Evolutionary conservation across 2,888 invertebrate species (phyloP), one percentile per base, ranked within the genome.

Genomic region (Bibio marci): DNA sequence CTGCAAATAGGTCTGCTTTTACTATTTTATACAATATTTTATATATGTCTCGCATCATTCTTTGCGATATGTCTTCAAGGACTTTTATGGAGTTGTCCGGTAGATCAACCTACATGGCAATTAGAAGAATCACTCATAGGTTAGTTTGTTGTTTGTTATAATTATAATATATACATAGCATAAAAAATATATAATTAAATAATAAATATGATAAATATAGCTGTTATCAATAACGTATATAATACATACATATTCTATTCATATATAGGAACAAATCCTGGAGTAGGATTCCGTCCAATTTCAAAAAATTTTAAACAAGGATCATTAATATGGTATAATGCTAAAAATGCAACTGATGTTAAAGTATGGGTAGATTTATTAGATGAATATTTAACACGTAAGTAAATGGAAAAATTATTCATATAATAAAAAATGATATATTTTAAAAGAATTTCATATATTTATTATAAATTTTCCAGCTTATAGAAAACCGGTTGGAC

Each of bases 11-110:
- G n/a, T n/a, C n/a, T n/a, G n/a, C n/a, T 91, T 43, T 54, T 80
- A 17, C 46, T 78, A 1, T 97, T 95, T 69, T 97, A 95, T 66
- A 46, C 71, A 33, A 70, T 88, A 46, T 95, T 94, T 70, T 95
- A 91, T 65, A 67, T 74, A 35, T 73, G 76, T 41, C 67, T 97
- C 55, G 81, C 81, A 13, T 73, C 80, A 7, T 65, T 95, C 52
- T 94, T 91, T 60, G 71, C 81, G 1, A 73, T 86, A 38, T 90
- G 91, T 60, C 76, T 92, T 73, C 76, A 81, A 43, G 81, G 80
- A 2, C 70, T 97, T 48, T 66, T 83, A 50, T 64, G 73, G 32
- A 75, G 80, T 0, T 54, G 92, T 43, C 70, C 76, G 45, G 58
- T 70, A 2, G 59, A 68, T n/a, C 66, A 67, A 45, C 94, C 94